Base-by-base conservation (phyloP, 2,113 vertebrate species). In the Antigone vipio region DNA sequence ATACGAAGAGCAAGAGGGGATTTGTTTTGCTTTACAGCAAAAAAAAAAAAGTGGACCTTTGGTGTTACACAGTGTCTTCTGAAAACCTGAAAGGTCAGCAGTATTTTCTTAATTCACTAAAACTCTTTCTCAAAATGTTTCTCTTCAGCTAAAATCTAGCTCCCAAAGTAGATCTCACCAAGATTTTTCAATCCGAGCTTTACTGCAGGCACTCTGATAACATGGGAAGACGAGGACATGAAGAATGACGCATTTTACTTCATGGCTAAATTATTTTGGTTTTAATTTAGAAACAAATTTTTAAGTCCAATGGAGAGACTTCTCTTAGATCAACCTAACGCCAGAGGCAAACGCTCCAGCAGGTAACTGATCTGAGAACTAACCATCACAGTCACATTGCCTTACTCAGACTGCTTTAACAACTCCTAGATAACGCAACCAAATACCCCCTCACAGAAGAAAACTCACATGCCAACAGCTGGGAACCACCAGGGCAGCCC, bases 281-380 rank as follows among this genome's bases (percentile, higher is more conserved):
- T 95, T 93, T 89, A 84, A 93, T 72, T 89, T 69, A 79, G 24
- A 77, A 93, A 83, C 63, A 86, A 89, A 68, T 67, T 89, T 93
- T 72, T 49, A 91, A 76, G 74, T 72, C 58, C 74, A 78, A 9
- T 50, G n/a, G 52, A 93, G 63, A 95, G 35, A 59, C 13, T 85
- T 56, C 42, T 72, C 71, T 88, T 78, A 91, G 56, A 85, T 73
- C 81, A 95, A 86, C 83, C 56, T 81, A 94, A 79, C 0, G 11
- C 77, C 89, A 91, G 58, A 89, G 68, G 77, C 52, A 87, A 89
- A 52, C 1, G 1, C 27, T 91, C 69, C 80, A 85, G 47, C 16
- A 92, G 71, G 60, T 75, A 91, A 89, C 34, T 29, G 79, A 95
- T 75, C 17, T 59, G 24, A 86, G 53, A 71, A 69, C 53, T 38